Percentiles rank a stretch among this genome's conserved stretches.
These are phyloP conservation scores for Arctocebus calabarensis DNA, from an alignment of 2,797 vertebrate genomes.

Conservation along the genomic window DNA sequence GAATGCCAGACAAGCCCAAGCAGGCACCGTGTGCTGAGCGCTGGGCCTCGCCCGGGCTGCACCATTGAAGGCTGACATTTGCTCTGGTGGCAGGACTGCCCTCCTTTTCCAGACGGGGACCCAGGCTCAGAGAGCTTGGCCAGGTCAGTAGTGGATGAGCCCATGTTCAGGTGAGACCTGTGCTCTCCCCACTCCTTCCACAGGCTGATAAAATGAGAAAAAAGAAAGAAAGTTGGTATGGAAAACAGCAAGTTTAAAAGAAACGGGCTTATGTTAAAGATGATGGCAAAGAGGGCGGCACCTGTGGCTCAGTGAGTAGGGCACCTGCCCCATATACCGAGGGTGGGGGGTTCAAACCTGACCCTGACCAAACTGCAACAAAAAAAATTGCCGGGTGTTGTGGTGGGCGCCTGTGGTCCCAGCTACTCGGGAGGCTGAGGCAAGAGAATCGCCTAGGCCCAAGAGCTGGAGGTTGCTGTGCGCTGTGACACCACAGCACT, in stretches of 20 bases:
- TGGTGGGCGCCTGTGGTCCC: too few species aligned
- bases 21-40: accelerated
- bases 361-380: too few species aligned
- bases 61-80: neutral
- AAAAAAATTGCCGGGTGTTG: too few species aligned
- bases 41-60: neutral
- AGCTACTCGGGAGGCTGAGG: too few species aligned
- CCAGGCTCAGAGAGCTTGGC: neutral
- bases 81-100: neutral
- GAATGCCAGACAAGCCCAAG: neutral
- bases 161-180: neutral
- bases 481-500: too few species aligned
- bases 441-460: too few species aligned
- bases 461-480: too few species aligned
- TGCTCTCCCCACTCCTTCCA: neutral
- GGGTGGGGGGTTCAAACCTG: too few species aligned
- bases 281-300: neutral
- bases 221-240: neutral
- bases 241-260: neutral
- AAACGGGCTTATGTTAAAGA: neutral
- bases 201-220: neutral
- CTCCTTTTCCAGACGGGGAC: neutral
- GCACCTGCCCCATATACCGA: too few species aligned
- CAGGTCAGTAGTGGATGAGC: neutral
- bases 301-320: too few species aligned